A percentile compares a stretch with the other conserved stretches of the same genome.
phyloP scores from a whole-genome alignment of 2,888 invertebrate genomes.

The Ctena decussata region DNA sequence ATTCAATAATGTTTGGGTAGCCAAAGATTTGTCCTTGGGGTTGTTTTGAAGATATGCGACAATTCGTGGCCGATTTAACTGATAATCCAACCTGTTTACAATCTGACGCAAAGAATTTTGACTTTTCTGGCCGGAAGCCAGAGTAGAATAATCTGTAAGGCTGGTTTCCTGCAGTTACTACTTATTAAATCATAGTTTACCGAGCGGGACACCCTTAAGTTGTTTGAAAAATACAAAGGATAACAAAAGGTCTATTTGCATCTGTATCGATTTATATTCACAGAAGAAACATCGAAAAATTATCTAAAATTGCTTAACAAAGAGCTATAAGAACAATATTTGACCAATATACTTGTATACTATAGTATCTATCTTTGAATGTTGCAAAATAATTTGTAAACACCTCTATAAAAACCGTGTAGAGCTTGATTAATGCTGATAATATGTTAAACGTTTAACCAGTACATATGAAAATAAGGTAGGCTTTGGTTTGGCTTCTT shows the following conservation, averaged over 20 bases:
- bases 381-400: no score
- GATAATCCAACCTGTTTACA: not conserved
- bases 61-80: not conserved
- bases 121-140: not conserved
- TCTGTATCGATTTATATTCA: not conserved
- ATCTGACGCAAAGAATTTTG: constrained; percentile 2
- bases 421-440: no score
- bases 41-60: constrained; percentile 34
- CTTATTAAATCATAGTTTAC: not conserved
- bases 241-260: not conserved
- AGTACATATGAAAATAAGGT: no score
- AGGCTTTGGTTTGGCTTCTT: no score
- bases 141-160: not conserved
- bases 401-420: no score
- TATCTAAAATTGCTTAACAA: no score
- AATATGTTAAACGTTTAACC: no score
- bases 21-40: constrained; percentile 41
- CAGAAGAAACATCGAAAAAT: not conserved
- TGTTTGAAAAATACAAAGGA: not conserved
- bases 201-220: not conserved
- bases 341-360: no score
- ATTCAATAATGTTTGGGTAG: not conserved
- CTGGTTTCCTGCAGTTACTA: not conserved
- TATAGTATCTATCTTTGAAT: no score
- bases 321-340: no score